Base-by-base conservation (phyloP, 2,113 vertebrate species). In the Ascaphus truei region DNA sequence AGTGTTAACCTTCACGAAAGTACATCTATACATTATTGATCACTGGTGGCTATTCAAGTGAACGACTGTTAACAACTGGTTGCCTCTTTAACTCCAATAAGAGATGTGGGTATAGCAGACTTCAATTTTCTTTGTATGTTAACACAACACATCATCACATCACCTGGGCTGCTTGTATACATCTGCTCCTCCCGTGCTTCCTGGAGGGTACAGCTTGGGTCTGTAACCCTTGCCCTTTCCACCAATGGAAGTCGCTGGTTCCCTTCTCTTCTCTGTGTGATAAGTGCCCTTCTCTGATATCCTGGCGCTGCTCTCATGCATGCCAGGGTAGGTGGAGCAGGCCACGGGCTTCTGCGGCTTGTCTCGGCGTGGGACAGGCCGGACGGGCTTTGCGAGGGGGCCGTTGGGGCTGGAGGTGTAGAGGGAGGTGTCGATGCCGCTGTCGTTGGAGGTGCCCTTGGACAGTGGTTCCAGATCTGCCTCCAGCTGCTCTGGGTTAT, bases 401-500 rank as follows among this genome's bases (percentile, higher is more conserved):
- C 76, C 76, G 55, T 81, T 82, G 18, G 87, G 88, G 33, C 74
- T 75, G 67, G 88, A 81, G 60, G 82, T 81, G 75, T 90, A 92
- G 57, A 93, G 83, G 1, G 86, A 76, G 3, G 92, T 84, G 18
- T 96, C 95, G 0, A 96, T 95, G 76, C 95, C 93, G 0, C 95
- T 96, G 84, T 96, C 94, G 0, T 89, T 95, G 45, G 95, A 95
- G 5, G 91, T 90, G 0, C 92, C 93, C 64, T 93, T 94, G 77
- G 86, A 87, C 29, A 89, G 80, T 2, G 84, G 89, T 58, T 95
- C 92, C 0, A 84, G 84, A 10, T 94, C 91, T 0, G 85, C 77
- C 29, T 95, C 93, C 0, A 74, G 51, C 0, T 86, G 74, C 52
- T 96, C 92, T 0, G 82, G 65, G 0, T 81, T 75, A 16, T 95